A percentile compares a stretch with the other conserved stretches of the same genome.
These are phyloP conservation scores for Lutjanus erythropterus DNA, from an alignment of 2,113 vertebrate species.

Conservation along the genomic window DNA sequence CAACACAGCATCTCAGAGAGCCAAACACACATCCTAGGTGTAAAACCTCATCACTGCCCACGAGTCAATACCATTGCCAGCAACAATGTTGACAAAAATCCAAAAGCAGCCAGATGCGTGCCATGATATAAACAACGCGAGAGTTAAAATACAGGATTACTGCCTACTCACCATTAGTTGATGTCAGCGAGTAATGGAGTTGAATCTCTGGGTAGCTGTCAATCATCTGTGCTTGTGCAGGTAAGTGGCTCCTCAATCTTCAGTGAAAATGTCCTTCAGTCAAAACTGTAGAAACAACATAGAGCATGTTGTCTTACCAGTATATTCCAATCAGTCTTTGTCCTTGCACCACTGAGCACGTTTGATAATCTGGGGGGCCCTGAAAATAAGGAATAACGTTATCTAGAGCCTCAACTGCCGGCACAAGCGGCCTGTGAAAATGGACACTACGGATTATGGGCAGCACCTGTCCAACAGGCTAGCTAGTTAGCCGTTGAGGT, in stretches of 20 bases:
- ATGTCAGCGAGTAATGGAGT: neutral
- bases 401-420: neutral
- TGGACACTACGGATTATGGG: fast-evolving
- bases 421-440: too few relatives aligned
- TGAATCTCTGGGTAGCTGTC: neutral
- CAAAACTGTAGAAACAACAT: neutral
- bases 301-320: neutral
- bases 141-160: too few relatives aligned
- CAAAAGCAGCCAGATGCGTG: neutral
- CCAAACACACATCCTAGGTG: neutral
- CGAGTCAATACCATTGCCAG: neutral
- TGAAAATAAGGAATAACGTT: too few relatives aligned
- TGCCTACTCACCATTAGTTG: slow-evolving; percentile 22
- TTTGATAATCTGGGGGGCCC: too few relatives aligned
- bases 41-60: neutral
- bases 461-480: neutral
- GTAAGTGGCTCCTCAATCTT: neutral
- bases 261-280: neutral
- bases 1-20: neutral
- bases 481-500: neutral
- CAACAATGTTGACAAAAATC: neutral
- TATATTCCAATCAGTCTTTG: neutral
- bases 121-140: neutral
- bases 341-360: too few relatives aligned
- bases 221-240: neutral